These are phyloP conservation scores for Momotus momota DNA, from an alignment of 2,797 vertebrate species.

Conservation along the genomic window DNA sequence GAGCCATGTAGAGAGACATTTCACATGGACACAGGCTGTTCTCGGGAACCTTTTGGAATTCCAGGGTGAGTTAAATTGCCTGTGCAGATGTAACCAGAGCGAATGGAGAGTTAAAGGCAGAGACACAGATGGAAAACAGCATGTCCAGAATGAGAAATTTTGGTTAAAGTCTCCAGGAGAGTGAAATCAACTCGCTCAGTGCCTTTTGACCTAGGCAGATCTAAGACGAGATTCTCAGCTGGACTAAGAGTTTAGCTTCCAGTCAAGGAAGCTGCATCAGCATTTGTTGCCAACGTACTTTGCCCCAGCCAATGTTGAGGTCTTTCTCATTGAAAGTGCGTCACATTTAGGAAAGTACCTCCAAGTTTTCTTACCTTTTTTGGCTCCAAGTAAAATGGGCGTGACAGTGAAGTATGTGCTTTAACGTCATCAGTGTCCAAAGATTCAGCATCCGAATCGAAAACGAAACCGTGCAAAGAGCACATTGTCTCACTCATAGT, in stretches of 20 bases:
- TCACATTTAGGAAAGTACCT: background rate
- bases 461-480: constrained; percentile 5
- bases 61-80: constrained; percentile 14
- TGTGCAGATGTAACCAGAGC: background rate
- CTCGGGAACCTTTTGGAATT: background rate
- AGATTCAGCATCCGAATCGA: background rate
- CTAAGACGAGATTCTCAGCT: background rate
- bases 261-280: background rate
- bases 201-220: background rate
- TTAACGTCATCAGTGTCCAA: background rate
- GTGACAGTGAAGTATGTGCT: background rate
- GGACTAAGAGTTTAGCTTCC: background rate
- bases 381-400: background rate
- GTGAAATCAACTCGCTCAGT: background rate
- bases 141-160: background rate
- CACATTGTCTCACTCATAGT: background rate
- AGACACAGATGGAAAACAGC: background rate
- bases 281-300: background rate
- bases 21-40: background rate
- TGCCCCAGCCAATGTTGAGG: background rate
- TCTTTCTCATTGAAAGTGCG: background rate
- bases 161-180: background rate
- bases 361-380: background rate
- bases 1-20: background rate
- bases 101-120: background rate